Conservation (phyloP, 2,113 vertebrate species). For the Anolis carolinensis region DNA sequence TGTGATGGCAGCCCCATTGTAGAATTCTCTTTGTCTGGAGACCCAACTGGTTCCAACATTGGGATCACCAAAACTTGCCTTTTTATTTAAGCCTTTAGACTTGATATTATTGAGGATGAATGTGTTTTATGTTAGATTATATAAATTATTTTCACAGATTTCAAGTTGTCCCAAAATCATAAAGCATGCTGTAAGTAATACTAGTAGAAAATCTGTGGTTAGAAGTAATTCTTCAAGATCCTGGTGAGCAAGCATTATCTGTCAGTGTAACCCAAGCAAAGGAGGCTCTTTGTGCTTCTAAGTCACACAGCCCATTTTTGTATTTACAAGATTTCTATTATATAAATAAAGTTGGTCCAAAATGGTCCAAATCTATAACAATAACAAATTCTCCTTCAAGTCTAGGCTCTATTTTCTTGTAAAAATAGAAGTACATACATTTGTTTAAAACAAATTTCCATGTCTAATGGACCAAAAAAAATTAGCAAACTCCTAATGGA, state of each 20-base stretch:
- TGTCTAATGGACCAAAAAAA: too few species aligned
- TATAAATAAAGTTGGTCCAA: slow-evolving; percentile 11
- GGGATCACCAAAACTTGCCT: too few species aligned
- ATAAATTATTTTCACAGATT: too few species aligned
- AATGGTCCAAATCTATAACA: background rate
- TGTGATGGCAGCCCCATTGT: too few species aligned
- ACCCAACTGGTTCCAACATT: too few species aligned
- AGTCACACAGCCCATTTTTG: background rate
- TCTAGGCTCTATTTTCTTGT: slow-evolving; percentile 17
- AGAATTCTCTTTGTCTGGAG: too few species aligned
- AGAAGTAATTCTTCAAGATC: background rate
- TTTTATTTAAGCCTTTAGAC: too few species aligned
- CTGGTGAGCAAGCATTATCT: background rate
- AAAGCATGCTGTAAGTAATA: background rate
- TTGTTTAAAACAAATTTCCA: slow-evolving; percentile 15
- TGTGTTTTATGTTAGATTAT: too few species aligned
- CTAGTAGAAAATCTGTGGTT: background rate
- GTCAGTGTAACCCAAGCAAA: background rate
- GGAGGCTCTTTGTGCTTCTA: background rate
- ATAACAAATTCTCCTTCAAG: slow-evolving; percentile 26
- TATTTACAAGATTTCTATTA: slow-evolving; percentile 6
- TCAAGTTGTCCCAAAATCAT: too few species aligned
- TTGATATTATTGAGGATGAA: too few species aligned
- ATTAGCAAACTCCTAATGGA: too few species aligned
- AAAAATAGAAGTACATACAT: slow-evolving; percentile 10